Evolutionary conservation across 1,140 invertebrate genomes (phyloP), one percentile per base, ranked within the genome.

Genomic region (Druon quercuslanigerum): DNA sequence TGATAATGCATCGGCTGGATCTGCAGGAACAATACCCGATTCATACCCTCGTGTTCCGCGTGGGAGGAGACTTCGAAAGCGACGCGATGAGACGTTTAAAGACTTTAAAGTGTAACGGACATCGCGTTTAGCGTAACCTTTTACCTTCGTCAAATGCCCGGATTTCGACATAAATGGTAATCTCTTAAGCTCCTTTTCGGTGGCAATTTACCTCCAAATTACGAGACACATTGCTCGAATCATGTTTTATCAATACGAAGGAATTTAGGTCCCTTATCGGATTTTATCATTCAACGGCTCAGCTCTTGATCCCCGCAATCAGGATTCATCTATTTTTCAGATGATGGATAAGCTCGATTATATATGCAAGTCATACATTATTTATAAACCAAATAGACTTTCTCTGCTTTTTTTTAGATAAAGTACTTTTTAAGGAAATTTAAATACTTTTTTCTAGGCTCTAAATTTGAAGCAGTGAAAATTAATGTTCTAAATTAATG

Each of bases 1-100:
- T 82, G 80, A 82, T 82, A 82, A 82, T 82, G 71, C 81, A 75
- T 79, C 76, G 78, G 77, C 79, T 25, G 74, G 74, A 54, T 70
- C 75, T 60, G n/a, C 60, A 75, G 77, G 77, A 81, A 81, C 80
- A 81, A 81, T 81, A 79, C 75, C 76, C 78, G 57, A 82, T 77
- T 80, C 80, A 82, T 82, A 72, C 76, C 70, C 74, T 75, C 51
- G 51, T 56, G 60, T 76, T 79, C 52, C 52, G 51, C 75, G 79
- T 80, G 79, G 79, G 79, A 77, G 76, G 72, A 77, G 72, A 77
- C 73, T 75, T 76, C 56, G 60, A 66, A 40, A 33, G 60, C 60
- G 25, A 40, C 54, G 75, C 20, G 20, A 25, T 3, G 20, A 1
- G 20, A 25, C 20, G 20, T 25, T 25, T 25, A 25, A 25, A 25